Base-by-base conservation (phyloP, 2,113 vertebrate species). In the Albula goreensis region DNA sequence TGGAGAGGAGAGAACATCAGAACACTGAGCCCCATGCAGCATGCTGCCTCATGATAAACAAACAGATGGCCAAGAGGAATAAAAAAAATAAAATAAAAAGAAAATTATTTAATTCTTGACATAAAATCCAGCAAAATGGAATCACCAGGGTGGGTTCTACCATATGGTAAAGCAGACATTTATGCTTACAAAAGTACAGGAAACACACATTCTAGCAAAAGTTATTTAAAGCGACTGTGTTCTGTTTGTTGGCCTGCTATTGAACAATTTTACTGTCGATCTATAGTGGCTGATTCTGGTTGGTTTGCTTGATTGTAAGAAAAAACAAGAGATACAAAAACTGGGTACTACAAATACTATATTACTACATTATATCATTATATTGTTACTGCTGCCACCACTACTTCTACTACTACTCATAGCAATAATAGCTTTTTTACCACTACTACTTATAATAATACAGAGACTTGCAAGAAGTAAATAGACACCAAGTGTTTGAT, bases 41-140 rank as follows among this genome's bases (percentile, higher is more conserved):
- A 90, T 90, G 89, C 91, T 90, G 92, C 91, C 89, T 93, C 88
- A 91, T 90, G 91, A 90, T 93, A 89, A 93, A 89, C 92, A 94
- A 93, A 94, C 92, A 93, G 90, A 95, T 93, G 94, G 92, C 91
- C 90, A 93, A 91, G 94, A 91, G 93, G 89, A 95, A 95, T 92
- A 94, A 91, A 90, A 51, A 92, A 94, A 93, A 92, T 89, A 92
- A 92, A 91, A 90, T 86, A 74, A 85, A 89, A 89, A 91, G 89
- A 86, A 78, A 90, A 86, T 51, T 12, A 86, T 31, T 83, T 78
- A 85, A 89, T 89, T 80, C 83, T 90, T 91, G 93, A 92, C 92
- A 92, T 94, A 90, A 93, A 92, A 86, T 66, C 87, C 90, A 90
- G 91, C 92, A 91, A 56, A 85, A 80, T 53, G 91, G 90, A 92